phyloP scores from a whole-genome alignment of 2,888 invertebrate species.

The Rhabditoides inermis region DNA sequence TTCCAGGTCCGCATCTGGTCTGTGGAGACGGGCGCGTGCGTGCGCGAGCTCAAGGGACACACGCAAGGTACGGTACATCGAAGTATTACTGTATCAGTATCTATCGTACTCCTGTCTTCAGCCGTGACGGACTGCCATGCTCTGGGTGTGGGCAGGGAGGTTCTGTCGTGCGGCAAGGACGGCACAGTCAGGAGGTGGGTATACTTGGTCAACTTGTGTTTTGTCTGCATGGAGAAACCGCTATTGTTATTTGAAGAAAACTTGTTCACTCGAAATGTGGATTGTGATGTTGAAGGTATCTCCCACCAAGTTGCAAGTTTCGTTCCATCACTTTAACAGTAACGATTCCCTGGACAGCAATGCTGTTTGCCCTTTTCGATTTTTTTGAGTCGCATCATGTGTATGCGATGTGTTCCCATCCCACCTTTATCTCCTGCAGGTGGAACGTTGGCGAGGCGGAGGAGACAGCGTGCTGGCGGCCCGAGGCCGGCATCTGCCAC shows the following conservation, averaged over 20 bases:
- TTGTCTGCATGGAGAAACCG: background rate
- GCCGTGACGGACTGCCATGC: conserved; percentile 63
- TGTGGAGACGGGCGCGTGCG: conserved; percentile 65
- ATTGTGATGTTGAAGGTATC: background rate
- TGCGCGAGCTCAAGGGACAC: conserved; percentile 65
- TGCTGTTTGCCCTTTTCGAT: too few species aligned
- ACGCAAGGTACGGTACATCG: conserved; percentile 55
- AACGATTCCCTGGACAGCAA: too few species aligned
- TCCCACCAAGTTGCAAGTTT: background rate
- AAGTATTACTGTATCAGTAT: background rate
- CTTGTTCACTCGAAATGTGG: background rate
- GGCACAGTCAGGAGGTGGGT: conserved; percentile 60
- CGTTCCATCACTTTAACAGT: background rate
- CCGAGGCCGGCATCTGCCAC: background rate
- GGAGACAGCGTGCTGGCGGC: background rate
- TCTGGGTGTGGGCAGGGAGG: conserved; percentile 65
- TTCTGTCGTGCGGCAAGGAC: conserved; percentile 67
- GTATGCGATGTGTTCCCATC: too few species aligned
- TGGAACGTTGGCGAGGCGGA: background rate
- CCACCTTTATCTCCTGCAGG: background rate
- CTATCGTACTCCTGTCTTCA: too few species aligned
- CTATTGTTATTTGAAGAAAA: background rate
- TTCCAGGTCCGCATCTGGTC: conserved; percentile 64
- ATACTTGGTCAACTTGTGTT: background rate
- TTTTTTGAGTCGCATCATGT: too few species aligned